Evolutionary conservation across 1,140 invertebrate species (phyloP), one percentile per base, ranked within the genome.

Genomic region (Schlechtendalia chinensis): DNA sequence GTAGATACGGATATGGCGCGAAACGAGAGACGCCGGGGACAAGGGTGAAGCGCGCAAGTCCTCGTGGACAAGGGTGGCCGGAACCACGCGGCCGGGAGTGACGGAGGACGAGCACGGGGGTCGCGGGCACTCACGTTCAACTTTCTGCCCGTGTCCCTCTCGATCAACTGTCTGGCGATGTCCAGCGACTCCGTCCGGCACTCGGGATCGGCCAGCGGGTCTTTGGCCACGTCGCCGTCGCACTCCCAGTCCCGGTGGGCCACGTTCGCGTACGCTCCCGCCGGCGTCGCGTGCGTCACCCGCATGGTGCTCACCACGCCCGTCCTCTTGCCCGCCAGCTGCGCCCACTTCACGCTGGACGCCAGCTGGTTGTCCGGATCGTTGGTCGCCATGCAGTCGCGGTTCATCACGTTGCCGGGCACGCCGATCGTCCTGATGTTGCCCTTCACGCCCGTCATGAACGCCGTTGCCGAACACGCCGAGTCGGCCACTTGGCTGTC

Each of bases 251-350:
- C 87, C 12, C 94, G 87, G 82, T 92, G 87, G 0, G 94, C 86
- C 6, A 89, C 89, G 84, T 94, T 91, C 1, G 95, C 93, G 85
- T 97, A 98, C 0, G 94, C 85, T 0, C 93, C 93, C 0, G 91
- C 91, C 0, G 96, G 96, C 0, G 95, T 97, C 0, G 96, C 96
- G 85, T 98, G 95, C 0, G 95, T 97, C 0, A 98, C 91, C 80
- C 94, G 82, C 24, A 83, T 83, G 3, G 88, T 91, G 5, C 89
- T 90, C 5, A 91, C 88, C 39, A 91, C 84, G 85, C 93, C 93
- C 22, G 92, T 91, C 29, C 87, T 87, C 85, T 93, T 93, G 10
- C 90, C 92, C 47, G 89, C 88, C 22, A 89, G 87, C 83, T 92
- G 87, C 0, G 93, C 92, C 92, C 92, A 93, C 77, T 90, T 87